phyloP scores from a whole-genome alignment of 2,113 vertebrate species.

The Cinclus mexicanus region DNA sequence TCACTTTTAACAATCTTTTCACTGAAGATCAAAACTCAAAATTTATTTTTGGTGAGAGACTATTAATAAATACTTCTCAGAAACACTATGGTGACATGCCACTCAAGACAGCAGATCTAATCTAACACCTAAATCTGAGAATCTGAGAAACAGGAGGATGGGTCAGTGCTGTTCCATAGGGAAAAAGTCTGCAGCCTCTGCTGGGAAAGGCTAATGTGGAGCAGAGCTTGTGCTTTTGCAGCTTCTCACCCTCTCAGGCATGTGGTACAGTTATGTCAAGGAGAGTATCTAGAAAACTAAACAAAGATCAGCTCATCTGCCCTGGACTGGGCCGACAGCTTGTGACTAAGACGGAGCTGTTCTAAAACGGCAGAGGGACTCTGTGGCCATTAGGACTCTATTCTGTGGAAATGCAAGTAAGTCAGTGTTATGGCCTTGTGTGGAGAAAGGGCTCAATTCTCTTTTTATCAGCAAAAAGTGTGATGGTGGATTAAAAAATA shows the following conservation, averaged over 20 bases:
- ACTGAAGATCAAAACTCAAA: background rate
- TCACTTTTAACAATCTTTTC: background rate
- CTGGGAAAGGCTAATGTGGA: background rate
- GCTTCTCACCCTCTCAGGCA: background rate
- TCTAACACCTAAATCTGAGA: background rate
- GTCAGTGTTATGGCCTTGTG: background rate
- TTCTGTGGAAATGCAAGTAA: background rate
- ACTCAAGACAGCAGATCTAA: background rate
- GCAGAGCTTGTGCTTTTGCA: background rate
- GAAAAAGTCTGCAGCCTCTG: background rate
- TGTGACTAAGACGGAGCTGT: background rate
- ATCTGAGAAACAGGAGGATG: background rate
- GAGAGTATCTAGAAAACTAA: background rate
- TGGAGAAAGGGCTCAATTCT: background rate
- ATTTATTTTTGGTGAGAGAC: background rate
- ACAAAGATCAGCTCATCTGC: background rate
- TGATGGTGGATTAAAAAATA: background rate
- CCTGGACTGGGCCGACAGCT: background rate
- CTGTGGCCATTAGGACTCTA: background rate
- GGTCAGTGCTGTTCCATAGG: background rate
- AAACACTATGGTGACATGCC: background rate
- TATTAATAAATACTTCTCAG: background rate
- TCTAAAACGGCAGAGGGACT: background rate
- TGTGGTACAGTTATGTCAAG: rapidly evolving
- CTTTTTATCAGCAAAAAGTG: background rate